A percentile compares a stretch with the other conserved stretches of the same genome.
phyloP scores from a whole-genome alignment of 2,113 vertebrate genomes.

The Galbula dea region DNA sequence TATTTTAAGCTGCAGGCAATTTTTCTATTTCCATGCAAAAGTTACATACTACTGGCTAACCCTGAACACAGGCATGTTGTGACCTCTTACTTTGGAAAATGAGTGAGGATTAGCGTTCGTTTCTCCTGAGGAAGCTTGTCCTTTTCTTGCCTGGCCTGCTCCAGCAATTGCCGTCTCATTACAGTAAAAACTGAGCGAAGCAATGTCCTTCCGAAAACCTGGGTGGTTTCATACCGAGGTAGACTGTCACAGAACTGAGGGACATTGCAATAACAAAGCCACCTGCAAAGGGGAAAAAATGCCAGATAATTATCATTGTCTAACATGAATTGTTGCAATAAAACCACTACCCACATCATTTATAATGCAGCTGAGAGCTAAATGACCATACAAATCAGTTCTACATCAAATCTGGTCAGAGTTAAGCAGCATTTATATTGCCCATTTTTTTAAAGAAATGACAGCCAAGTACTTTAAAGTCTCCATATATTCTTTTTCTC shows the following conservation, averaged over 20 bases:
- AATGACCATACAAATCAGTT: not conserved
- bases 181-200: slow-evolving; percentile 95
- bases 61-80: not conserved
- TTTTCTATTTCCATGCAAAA: not conserved
- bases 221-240: slow-evolving; percentile 93
- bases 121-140: slow-evolving; percentile 97
- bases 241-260: slow-evolving; percentile 99
- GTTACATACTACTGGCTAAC: not conserved
- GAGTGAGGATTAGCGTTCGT: slow-evolving; percentile 96
- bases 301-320: not conserved
- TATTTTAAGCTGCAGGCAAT: not conserved
- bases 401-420: not conserved
- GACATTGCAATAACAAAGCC: slow-evolving; percentile 98
- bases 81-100: slow-evolving; percentile 93
- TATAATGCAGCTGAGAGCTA: not conserved
- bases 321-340: not conserved
- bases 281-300: slow-evolving; percentile 70
- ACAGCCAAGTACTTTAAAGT: not conserved
- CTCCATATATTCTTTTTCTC: not conserved
- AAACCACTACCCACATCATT: not conserved
- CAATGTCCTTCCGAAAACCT: slow-evolving; percentile 93
- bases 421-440: not conserved
- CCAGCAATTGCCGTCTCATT: slow-evolving; percentile 94
- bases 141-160: slow-evolving; percentile 96
- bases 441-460: not conserved